Evolutionary conservation across 1,140 invertebrate genomes (phyloP).

Genomic region (Conus ventricosus): DNA sequence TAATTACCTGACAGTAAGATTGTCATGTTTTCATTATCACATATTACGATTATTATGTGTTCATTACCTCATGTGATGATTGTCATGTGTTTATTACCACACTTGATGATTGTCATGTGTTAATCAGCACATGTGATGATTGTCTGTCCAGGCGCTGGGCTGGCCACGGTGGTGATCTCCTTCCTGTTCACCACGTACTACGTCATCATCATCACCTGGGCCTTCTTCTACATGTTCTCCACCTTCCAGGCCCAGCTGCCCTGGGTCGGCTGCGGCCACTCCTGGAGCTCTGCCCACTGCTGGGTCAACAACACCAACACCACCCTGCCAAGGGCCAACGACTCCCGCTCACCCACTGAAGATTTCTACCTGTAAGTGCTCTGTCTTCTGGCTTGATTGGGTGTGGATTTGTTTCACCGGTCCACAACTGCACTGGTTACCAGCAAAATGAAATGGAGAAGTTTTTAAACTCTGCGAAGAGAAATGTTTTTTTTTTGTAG

Average conservation of each 20-base stretch:
- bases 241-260: conserved; percentile 93
- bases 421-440: too few species aligned
- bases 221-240: conserved; percentile 95
- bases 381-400: background rate
- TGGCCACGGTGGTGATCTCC: conserved; percentile 72
- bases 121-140: too few species aligned
- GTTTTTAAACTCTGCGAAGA: too few species aligned
- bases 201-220: conserved; percentile 99
- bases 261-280: conserved; percentile 96
- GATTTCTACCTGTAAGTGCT: conserved; percentile 65
- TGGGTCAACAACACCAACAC: conserved; percentile 53
- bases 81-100: too few species aligned
- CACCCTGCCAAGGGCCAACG: conserved; percentile 44
- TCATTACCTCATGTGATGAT: too few species aligned
- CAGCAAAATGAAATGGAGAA: too few species aligned
- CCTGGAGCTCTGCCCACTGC: conserved; percentile 72
- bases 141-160: conserved; percentile 63
- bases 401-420: too few species aligned
- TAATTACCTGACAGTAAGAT: too few species aligned
- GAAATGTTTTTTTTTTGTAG: too few species aligned
- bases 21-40: too few species aligned
- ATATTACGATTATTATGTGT: too few species aligned
- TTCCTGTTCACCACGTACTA: conserved; percentile 86
- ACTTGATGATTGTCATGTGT: too few species aligned
- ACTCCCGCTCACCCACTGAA: conserved; percentile 62